These are phyloP conservation scores for Peromyscus melanophrys DNA, from an alignment of 2,797 vertebrate species.

Conservation along the genomic window DNA sequence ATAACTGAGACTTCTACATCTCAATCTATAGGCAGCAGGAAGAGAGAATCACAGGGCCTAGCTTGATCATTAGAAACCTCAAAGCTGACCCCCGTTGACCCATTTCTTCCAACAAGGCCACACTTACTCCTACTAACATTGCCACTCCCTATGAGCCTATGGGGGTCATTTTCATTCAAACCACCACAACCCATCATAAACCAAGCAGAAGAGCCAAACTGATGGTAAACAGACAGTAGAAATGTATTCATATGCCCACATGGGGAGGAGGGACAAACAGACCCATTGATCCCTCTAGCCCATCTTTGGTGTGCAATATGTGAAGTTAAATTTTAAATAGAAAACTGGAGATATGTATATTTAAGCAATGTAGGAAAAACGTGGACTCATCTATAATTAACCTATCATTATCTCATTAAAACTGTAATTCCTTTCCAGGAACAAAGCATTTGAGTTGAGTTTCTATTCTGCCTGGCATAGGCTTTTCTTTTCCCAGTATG, in stretches of 20 bases:
- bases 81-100: background rate
- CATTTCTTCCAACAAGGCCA: background rate
- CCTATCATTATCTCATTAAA: background rate
- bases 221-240: background rate
- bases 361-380: background rate
- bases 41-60: background rate
- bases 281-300: background rate
- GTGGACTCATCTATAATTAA: too few relatives aligned
- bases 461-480: background rate
- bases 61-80: background rate
- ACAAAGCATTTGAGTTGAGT: background rate
- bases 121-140: background rate
- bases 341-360: background rate
- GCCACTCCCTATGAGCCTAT: background rate
- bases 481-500: background rate
- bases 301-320: background rate
- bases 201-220: background rate
- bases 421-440: background rate
- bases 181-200: background rate
- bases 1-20: background rate
- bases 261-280: background rate
- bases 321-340: background rate
- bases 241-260: background rate
- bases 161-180: background rate
- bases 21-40: background rate